Percentiles rank a stretch among this genome's conserved stretches.
These are phyloP conservation scores for Geotrupes spiniger DNA, from an alignment of 2,888 invertebrate genomes.

Conservation along the genomic window DNA sequence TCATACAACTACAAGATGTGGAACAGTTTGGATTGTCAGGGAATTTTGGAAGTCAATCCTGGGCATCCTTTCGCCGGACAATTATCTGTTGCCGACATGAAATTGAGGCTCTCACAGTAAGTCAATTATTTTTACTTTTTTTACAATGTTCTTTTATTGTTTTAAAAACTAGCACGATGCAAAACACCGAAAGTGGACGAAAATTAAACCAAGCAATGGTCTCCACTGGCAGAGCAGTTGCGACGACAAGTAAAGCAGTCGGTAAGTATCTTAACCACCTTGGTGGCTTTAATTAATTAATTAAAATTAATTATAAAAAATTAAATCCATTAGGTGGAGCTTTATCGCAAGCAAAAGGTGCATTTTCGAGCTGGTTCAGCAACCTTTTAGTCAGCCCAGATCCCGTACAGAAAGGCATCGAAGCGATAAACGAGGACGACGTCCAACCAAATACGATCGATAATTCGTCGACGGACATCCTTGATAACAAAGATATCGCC, in stretches of 20 bases:
- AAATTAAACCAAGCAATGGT: conserved; percentile 91
- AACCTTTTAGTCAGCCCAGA: conserved; percentile 59
- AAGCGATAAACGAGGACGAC: conserved; percentile 28
- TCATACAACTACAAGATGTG: conserved; percentile 89
- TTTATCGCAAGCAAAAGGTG: conserved; percentile 83
- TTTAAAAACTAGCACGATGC: conserved; percentile 89
- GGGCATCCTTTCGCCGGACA: conserved; percentile 96
- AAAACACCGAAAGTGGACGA: conserved; percentile 88
- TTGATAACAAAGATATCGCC: conserved; percentile 11
- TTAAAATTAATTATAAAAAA: conserved; percentile 4
- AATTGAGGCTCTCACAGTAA: conserved; percentile 86
- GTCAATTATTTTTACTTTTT: conserved; percentile 42
- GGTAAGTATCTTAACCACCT: conserved; percentile 55
- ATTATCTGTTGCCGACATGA: conserved; percentile 92
- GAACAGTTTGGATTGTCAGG: conserved; percentile 64
- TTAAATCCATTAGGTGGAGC: conserved; percentile 64
- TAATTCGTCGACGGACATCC: conserved; percentile 5
- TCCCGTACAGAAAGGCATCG: conserved; percentile 36
- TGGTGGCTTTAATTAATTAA: conserved; percentile 1
- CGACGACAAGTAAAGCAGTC: conserved; percentile 71
- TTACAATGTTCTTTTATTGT: conserved; percentile 20
- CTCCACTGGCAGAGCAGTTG: conserved; percentile 87
- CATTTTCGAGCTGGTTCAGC: conserved; percentile 84
- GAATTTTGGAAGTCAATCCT: conserved; percentile 68
- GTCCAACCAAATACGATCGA: too few relatives aligned